phyloP scores from a whole-genome alignment of 2,113 vertebrate species.

The Hippocampus zosterae region DNA sequence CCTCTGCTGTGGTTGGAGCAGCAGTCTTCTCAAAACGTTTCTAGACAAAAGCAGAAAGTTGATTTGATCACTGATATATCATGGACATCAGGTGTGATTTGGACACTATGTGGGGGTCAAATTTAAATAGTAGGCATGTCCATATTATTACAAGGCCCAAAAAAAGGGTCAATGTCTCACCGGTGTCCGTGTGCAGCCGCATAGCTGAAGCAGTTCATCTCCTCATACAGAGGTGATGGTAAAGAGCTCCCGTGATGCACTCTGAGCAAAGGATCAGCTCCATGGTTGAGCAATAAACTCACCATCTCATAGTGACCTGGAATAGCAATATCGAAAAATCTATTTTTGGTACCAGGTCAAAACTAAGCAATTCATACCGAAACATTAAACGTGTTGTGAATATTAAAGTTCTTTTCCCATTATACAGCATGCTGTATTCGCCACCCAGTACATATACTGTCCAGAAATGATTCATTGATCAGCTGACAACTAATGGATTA shows the following conservation, averaged over 20 bases:
- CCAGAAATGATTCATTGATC: too few relatives aligned
- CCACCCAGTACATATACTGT: too few relatives aligned
- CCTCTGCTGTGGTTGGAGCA: slow-evolving; percentile 79
- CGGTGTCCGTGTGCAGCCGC: slow-evolving; percentile 92
- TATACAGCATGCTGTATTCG: too few relatives aligned
- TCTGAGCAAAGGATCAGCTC: slow-evolving; percentile 85
- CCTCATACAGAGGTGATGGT: slow-evolving; percentile 81
- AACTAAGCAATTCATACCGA: too few relatives aligned
- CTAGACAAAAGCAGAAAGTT: slow-evolving; percentile 51
- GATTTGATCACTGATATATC: not conserved
- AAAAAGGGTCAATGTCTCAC: slow-evolving; percentile 53
- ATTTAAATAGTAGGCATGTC: not conserved
- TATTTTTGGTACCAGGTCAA: not conserved
- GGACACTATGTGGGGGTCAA: not conserved
- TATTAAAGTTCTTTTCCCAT: too few relatives aligned
- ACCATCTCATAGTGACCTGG: slow-evolving; percentile 91
- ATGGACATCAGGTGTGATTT: not conserved
- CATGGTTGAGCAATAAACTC: slow-evolving; percentile 80
- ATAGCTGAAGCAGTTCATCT: slow-evolving; percentile 95
- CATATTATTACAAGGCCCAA: not conserved
- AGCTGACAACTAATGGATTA: too few relatives aligned
- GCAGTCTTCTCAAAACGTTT: slow-evolving; percentile 85
- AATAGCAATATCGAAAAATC: not conserved
- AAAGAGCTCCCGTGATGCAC: slow-evolving; percentile 79
- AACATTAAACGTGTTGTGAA: not conserved